Evolutionary conservation across 2,797 vertebrate genomes (phyloP).

Genomic region (Trachops cirrhosus): DNA sequence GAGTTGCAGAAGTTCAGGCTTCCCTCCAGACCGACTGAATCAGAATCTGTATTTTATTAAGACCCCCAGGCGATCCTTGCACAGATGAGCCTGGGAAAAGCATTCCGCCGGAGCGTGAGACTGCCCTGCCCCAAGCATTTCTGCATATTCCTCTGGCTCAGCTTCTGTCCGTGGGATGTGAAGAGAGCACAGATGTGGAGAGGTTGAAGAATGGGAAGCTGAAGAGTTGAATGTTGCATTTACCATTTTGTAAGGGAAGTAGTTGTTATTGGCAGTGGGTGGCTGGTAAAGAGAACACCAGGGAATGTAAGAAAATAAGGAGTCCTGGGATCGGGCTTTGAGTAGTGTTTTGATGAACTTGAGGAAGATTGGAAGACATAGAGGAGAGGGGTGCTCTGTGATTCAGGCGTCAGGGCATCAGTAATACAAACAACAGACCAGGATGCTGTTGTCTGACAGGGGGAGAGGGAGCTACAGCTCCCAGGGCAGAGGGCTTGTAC

Average conservation of each 20-base stretch:
- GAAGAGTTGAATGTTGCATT: neutral
- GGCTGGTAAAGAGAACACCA: neutral
- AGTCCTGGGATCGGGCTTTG: neutral
- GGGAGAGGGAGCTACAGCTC: neutral
- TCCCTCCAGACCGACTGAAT: neutral
- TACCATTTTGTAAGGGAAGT: neutral
- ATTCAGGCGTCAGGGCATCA: neutral
- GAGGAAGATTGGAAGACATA: neutral
- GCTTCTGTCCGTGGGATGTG: no score
- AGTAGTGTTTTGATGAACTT: neutral
- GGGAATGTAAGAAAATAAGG: neutral
- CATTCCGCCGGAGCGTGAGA: neutral
- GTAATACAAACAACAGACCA: neutral
- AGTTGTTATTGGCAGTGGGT: neutral
- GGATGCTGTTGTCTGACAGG: neutral
- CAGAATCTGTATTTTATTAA: neutral
- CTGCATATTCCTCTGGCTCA: neutral
- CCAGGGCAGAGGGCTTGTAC: fast-evolving
- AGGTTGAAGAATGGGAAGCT: neutral
- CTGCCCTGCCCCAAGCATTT: neutral
- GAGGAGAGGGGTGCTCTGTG: neutral
- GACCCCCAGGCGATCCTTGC: neutral
- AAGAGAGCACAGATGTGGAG: neutral
- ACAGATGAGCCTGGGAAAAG: neutral
- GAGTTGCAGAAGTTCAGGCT: neutral